Base-by-base conservation (phyloP, 2,888 invertebrate genomes). In the Melolontha melolontha region DNA sequence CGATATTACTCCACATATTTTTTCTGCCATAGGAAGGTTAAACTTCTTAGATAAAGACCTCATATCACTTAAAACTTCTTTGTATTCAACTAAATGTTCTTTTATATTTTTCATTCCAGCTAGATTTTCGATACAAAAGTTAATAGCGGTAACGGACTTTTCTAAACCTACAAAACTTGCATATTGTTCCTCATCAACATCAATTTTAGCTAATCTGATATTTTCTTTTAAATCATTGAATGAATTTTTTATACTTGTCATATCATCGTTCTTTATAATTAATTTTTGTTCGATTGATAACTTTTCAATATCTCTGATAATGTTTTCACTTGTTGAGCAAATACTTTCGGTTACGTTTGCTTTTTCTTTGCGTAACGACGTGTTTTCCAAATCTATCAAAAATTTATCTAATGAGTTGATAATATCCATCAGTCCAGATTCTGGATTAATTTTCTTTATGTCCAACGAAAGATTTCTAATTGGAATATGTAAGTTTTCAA, bases 321-420 rank as follows among this genome's bases (percentile, higher is more conserved):
- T 39, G 42, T 57, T 70, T 11, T 59, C 51, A 5, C 17, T 50
- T 17, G 42, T 10, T 47, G 14, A 62, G 22, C 62, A 63, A 52
- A 71, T 67, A 49, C 66, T 67, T 64, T 64, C 73, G 44, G 17
- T 74, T 52, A 64, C 74, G 71, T 68, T 75, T 75, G 44, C 74
- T 40, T 2, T 76, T 42, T 7, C 75, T 73, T 11, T 22, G 5
- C n/a, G 10, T 40, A 27, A 22, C 29, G 42, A 27, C 10, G 70
- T 66, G 40, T 70, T 64, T 14, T 68, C 66, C 34, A 74, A 63
- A 29, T 64, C 52, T 12, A 47, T 63, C 7, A 69, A 44, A 34
- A 74, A 66, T 63, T 68, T 68, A 8, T 42, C 66, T 22, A 74
- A 49, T 1, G 72, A 66, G 40, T 22, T 54, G 16, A 67, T 65